phyloP scores from a whole-genome alignment of 2,797 vertebrate species.

The Falco berigora region DNA sequence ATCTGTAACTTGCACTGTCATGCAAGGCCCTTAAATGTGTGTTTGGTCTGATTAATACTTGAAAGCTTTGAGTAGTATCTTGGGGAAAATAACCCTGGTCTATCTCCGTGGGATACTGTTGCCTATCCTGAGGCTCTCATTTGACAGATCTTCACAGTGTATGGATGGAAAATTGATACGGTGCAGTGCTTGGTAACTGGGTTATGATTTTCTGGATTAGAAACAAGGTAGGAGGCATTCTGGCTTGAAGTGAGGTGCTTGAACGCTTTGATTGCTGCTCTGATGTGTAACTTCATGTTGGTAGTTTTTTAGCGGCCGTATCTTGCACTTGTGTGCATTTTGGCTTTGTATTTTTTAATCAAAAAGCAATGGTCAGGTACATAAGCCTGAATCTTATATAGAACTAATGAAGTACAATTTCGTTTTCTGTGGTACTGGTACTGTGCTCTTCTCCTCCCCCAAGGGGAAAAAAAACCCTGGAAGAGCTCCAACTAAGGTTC shows the following conservation, averaged over 20 bases:
- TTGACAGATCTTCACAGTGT: neutral
- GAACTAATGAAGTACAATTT: neutral
- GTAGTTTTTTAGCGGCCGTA: neutral
- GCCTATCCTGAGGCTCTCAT: neutral
- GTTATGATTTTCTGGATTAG: neutral
- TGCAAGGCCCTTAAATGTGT: neutral
- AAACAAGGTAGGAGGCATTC: neutral
- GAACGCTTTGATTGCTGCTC: neutral
- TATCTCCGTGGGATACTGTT: neutral
- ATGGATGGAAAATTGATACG: neutral
- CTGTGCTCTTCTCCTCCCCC: neutral
- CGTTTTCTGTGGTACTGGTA: neutral
- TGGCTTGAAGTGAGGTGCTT: neutral
- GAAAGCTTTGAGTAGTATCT: neutral
- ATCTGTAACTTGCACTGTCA: neutral
- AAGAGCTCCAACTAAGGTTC: neutral
- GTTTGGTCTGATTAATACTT: neutral
- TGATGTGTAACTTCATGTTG: neutral
- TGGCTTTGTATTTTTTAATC: neutral
- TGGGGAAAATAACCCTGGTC: neutral
- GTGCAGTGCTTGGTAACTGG: neutral
- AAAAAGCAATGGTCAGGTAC: neutral
- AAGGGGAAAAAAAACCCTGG: neutral
- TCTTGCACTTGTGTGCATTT: accelerated
- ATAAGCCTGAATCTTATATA: neutral